Conservation (phyloP, 2,797 vertebrate species). For the Bradypus variegatus region DNA sequence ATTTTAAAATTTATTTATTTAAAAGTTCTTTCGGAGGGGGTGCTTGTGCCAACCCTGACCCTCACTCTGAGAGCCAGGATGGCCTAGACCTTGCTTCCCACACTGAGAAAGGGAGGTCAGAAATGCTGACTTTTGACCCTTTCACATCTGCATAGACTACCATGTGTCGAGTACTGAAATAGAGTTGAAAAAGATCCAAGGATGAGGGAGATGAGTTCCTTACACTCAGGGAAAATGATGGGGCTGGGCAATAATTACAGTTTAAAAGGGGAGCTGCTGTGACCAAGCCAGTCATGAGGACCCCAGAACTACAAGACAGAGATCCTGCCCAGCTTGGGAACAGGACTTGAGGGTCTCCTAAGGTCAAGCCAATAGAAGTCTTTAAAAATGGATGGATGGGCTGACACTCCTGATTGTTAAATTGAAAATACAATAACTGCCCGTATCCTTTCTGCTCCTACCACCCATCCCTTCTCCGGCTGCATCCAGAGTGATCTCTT, state of each 20-base stretch:
- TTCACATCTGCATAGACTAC: background rate
- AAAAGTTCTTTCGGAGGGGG: background rate
- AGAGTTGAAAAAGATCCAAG: background rate
- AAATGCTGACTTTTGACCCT: background rate
- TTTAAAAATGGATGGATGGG: background rate
- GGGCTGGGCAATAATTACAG: too few species aligned
- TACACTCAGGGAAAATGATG: background rate
- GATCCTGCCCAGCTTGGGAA: too few species aligned
- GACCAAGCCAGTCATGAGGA: fast-evolving
- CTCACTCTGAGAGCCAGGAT: background rate
- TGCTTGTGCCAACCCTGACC: fast-evolving
- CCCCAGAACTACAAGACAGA: background rate
- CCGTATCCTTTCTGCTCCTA: background rate
- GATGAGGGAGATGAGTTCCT: too few species aligned
- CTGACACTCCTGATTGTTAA: background rate
- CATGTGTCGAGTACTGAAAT: background rate
- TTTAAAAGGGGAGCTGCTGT: background rate
- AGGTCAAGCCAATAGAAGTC: background rate
- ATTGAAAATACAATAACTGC: background rate
- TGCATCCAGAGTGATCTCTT: background rate
- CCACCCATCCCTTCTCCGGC: background rate
- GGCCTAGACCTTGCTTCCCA: background rate
- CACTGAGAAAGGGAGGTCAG: background rate
- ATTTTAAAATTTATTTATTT: slow-evolving; percentile 27
- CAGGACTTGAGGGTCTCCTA: background rate